These are phyloP conservation scores for Psilopsiagon aurifrons DNA, from an alignment of 2,113 vertebrate species.

Conservation along the genomic window DNA sequence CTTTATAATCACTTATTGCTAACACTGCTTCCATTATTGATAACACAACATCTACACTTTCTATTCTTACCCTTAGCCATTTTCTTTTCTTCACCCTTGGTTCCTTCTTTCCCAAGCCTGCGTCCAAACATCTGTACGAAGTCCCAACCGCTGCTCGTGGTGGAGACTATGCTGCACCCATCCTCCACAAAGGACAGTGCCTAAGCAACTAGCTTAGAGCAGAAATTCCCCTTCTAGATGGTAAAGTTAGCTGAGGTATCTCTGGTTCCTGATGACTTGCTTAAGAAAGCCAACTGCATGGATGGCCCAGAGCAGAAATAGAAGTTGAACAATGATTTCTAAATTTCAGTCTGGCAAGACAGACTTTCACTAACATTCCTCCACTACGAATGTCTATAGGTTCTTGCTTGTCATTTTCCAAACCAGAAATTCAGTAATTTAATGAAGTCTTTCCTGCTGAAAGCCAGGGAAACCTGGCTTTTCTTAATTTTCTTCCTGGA, in stretches of 20 bases:
- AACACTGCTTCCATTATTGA: too few species aligned
- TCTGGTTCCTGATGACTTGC: not conserved
- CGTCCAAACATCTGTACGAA: too few species aligned
- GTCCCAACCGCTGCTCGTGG: too few species aligned
- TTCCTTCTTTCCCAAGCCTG: too few species aligned
- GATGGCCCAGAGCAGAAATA: not conserved
- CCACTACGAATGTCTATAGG: not conserved
- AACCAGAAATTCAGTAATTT: not conserved
- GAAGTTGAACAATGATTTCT: not conserved
- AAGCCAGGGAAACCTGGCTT: not conserved
- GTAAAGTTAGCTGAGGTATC: not conserved
- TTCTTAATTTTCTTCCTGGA: not conserved
- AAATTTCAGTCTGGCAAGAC: not conserved
- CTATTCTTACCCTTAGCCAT: too few species aligned
- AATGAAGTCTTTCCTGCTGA: not conserved
- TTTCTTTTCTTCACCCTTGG: too few species aligned
- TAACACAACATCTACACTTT: too few species aligned
- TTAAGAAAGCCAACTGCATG: not conserved
- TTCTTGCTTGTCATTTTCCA: not conserved
- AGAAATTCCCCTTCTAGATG: not conserved
- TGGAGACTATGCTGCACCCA: too few species aligned
- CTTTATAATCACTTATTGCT: too few species aligned
- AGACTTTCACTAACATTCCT: not conserved
- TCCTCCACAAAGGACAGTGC: not conserved
- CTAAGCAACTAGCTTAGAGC: not conserved